Conservation (phyloP, 1,140 invertebrate species). For the Drosophila ficusphila region DNA sequence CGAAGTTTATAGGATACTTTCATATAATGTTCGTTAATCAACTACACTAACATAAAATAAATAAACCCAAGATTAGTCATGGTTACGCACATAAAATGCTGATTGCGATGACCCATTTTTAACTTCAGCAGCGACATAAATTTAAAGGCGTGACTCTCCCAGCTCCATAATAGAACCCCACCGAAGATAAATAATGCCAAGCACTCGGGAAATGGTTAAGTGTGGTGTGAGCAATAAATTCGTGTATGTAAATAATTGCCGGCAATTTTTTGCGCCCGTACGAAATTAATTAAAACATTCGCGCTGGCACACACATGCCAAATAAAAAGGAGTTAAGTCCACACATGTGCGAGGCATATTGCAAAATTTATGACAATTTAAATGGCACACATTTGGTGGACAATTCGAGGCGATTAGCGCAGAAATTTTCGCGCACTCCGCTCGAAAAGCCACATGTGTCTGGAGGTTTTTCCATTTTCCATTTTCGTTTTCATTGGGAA, state of each 20-base stretch:
- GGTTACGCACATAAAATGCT: background rate
- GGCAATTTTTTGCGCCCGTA: constrained; percentile 53
- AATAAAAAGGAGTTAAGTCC: constrained; percentile 38
- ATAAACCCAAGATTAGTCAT: background rate
- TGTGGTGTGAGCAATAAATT: constrained; percentile 61
- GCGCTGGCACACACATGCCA: constrained; percentile 7
- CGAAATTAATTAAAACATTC: constrained; percentile 76
- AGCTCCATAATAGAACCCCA: constrained; percentile 21
- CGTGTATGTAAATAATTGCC: constrained; percentile 73
- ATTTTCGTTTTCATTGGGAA: constrained; percentile 46
- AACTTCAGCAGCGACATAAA: constrained; percentile 6
- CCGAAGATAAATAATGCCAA: constrained; percentile 32
- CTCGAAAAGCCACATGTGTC: constrained; percentile 50
- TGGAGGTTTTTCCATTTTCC: constrained; percentile 59
- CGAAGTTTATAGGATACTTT: background rate
- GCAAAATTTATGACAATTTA: constrained; percentile 82
- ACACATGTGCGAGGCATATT: constrained; percentile 50
- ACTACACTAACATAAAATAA: background rate
- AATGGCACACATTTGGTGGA: constrained; percentile 77
- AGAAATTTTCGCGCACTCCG: constrained; percentile 73
- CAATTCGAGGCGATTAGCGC: constrained; percentile 78
- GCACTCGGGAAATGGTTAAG: constrained; percentile 51
- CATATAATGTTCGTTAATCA: background rate
- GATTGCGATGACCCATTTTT: constrained; percentile 18
- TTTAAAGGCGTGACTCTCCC: constrained; percentile 1